Percentiles rank a stretch among this genome's conserved stretches.
Evolutionary conservation across 2,113 vertebrate genomes (phyloP).

Genomic region (Dascyllus trimaculatus): DNA sequence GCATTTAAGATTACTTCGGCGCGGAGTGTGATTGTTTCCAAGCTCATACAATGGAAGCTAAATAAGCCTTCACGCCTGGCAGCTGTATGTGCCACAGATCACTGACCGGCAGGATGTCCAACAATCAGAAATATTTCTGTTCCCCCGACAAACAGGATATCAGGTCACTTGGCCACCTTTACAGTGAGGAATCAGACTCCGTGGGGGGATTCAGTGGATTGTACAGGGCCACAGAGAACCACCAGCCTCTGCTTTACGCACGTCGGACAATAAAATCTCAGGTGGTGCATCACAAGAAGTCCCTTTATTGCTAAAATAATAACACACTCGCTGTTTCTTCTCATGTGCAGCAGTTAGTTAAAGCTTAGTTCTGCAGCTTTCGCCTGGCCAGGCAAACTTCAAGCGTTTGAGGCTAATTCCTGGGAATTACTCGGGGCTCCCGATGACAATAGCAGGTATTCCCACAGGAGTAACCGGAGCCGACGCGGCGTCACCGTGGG

Average conservation of each 20-base stretch:
- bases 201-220: constrained; percentile 25
- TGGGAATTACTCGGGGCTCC: constrained; percentile 73
- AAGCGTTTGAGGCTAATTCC: constrained; percentile 72
- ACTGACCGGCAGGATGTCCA: constrained; percentile 76
- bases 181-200: constrained; percentile 49
- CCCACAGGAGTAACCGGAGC: constrained; percentile 81
- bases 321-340: background rate
- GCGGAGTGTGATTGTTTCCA: constrained; percentile 48
- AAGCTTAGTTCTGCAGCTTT: constrained; percentile 10
- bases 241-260: background rate
- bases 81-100: constrained; percentile 76
- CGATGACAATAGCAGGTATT: constrained; percentile 82
- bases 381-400: constrained; percentile 39
- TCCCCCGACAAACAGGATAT: constrained; percentile 79
- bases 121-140: constrained; percentile 75
- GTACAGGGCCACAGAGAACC: constrained; percentile 1
- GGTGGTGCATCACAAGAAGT: background rate
- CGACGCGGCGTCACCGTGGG: constrained; percentile 72
- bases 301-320: background rate
- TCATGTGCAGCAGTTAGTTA: background rate
- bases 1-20: constrained; percentile 33
- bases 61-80: constrained; percentile 54
- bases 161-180: constrained; percentile 64
- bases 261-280: constrained; percentile 14
- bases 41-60: constrained; percentile 66